A percentile compares a stretch with the other conserved stretches of the same genome.
phyloP scores from a whole-genome alignment of 2,113 vertebrate genomes.

The Cyanocitta stelleri region DNA sequence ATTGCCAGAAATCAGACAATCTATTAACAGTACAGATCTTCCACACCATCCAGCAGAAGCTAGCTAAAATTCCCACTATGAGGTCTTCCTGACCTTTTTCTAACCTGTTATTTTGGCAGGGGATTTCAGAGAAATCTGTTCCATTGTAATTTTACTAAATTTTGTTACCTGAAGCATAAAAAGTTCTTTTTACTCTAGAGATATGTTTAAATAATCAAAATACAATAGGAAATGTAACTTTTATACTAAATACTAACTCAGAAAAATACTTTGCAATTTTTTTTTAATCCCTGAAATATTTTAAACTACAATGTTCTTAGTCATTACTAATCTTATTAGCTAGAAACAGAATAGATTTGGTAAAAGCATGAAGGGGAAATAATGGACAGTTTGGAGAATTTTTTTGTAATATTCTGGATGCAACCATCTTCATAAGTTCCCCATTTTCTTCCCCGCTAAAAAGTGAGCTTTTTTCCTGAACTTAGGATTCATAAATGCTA shows the following conservation, averaged over 20 bases:
- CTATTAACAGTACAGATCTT: not conserved
- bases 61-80: not conserved
- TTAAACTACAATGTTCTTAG: not conserved
- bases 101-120: not conserved
- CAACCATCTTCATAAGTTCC: not conserved
- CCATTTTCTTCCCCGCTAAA: not conserved
- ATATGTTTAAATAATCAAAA: not conserved
- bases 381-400: not conserved
- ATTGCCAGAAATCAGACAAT: not conserved
- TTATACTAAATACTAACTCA: not conserved
- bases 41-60: not conserved
- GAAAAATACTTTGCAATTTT: not conserved
- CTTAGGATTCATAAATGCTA: not conserved
- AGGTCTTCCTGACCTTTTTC: not conserved
- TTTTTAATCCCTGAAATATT: not conserved
- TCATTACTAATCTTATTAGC: not conserved
- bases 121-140: not conserved
- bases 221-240: not conserved
- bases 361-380: not conserved
- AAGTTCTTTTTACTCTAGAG: not conserved
- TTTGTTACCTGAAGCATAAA: not conserved
- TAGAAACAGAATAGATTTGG: not conserved
- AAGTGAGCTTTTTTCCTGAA: rapidly evolving
- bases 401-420: not conserved
- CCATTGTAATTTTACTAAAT: not conserved